Base-by-base conservation (phyloP, 2,113 vertebrate genomes). In the Lycocorax pyrrhopterus region DNA sequence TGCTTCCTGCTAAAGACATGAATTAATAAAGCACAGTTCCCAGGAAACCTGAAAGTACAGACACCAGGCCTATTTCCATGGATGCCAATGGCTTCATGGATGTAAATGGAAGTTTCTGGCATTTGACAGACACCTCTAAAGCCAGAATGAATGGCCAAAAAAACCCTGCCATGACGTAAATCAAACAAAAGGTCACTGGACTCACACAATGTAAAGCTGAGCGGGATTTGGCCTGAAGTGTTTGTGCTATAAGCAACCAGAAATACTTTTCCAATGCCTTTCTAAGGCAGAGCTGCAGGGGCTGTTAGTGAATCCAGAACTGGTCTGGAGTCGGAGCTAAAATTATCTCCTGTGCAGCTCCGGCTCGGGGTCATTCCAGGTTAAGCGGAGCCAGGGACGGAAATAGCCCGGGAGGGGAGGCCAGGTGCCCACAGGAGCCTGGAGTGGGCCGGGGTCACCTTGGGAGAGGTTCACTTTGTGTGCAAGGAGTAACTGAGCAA, bases 1-100 rank as follows among this genome's bases (percentile, higher is more conserved):
- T 68, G 80, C 93, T 84, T 89, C 73, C 86, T 90, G 58, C 79
- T 90, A 88, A 94, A 95, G 83, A 43, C 55, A 44, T 58, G 68
- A 96, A 96, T 96, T 96, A 93, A 93, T 89, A 95, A 94, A 93
- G 94, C 88, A 95, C 10, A 6, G 93, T 92, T 94, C 96, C 92
- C 88, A 96, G 90, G 93, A 94, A 96, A 96, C 73, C 94, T 92
- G 80, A 87, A 95, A 90, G 80, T 79, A 94, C 32, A 75, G 85
- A 86, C 56, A 71, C 14, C 4, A 43, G 90, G 69, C 88, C 95
- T 89, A 68, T 95, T 91, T 84, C 88, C 73, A 60, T 22, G 76
- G 30, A 17, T 82, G 89, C 93, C 92, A 78, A 3, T 76, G 90
- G 88, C 86, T 90, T 46, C 62, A n/a, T 39, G 44, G 92, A 86